These are phyloP conservation scores for Epinotia brunnichana DNA, from an alignment of 2,888 invertebrate species.

Conservation along the genomic window DNA sequence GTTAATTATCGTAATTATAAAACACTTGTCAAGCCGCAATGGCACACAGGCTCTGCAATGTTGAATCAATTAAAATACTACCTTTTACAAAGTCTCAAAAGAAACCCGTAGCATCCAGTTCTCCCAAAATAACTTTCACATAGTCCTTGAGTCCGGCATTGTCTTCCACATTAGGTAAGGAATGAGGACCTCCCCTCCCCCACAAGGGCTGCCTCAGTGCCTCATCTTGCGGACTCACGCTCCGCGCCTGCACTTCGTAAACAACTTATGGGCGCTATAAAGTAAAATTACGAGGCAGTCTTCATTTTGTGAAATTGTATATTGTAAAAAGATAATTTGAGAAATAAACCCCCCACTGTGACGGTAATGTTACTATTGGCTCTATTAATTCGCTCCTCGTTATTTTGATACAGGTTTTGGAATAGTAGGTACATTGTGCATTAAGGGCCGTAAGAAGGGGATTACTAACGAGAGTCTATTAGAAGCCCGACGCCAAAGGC, in stretches of 20 bases:
- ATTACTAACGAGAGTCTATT: no score
- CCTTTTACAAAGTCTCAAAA: constrained; percentile 21
- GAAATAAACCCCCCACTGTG: background rate
- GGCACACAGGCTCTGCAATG: constrained; percentile 3
- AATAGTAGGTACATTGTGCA: no score
- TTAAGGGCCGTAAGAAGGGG: no score
- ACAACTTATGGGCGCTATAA: constrained; percentile 35
- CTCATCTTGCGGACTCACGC: constrained; percentile 74
- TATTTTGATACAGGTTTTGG: background rate
- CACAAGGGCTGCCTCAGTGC: constrained; percentile 37
- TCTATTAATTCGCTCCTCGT: background rate
- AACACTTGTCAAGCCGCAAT: constrained; percentile 6
- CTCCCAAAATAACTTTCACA: constrained; percentile 64
- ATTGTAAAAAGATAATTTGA: constrained; percentile 16
- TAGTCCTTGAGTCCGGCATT: constrained; percentile 70
- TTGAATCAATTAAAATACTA: constrained; percentile 26
- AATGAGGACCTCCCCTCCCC: constrained; percentile 58
- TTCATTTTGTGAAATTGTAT: constrained; percentile 25
- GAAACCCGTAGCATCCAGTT: constrained; percentile 32
- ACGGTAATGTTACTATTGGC: background rate
- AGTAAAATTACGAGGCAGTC: constrained; percentile 24
- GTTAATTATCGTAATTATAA: background rate
- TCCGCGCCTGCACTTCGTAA: constrained; percentile 47
- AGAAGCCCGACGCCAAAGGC: no score
- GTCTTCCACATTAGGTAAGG: constrained; percentile 81